Evolutionary conservation across 2,797 vertebrate species (phyloP).

Genomic region (Acrocephalus scirpaceus): DNA sequence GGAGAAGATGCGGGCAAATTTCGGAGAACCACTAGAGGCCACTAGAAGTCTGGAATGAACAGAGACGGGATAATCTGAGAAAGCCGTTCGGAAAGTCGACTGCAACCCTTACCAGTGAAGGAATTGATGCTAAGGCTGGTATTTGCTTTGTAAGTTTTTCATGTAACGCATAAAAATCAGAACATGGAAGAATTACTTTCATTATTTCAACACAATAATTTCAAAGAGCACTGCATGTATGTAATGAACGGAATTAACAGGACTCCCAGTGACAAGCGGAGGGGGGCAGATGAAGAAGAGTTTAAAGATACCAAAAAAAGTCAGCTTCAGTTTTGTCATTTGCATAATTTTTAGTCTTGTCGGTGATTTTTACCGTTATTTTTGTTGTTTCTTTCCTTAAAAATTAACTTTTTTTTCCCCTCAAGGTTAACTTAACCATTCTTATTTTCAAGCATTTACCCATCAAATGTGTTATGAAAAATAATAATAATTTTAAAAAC

Average conservation of each 20-base stretch:
- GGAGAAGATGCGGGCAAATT: not conserved
- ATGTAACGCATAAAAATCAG: not conserved
- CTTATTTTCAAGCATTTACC: not conserved
- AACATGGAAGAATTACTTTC: not conserved
- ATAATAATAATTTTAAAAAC: not conserved
- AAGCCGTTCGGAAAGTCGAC: not conserved
- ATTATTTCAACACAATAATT: not conserved
- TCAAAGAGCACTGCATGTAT: not conserved
- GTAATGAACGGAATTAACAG: not conserved
- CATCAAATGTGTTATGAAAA: not conserved
- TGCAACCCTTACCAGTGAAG: not conserved
- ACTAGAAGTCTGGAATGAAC: not conserved
- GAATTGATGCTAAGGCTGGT: not conserved
- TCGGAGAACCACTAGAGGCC: slow-evolving; percentile 42
- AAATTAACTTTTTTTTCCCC: not conserved
- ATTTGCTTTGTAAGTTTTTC: not conserved
- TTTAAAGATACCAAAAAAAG: not conserved
- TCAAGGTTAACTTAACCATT: not conserved
- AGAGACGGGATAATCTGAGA: not conserved
- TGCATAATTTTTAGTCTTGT: not conserved
- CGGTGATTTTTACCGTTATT: not conserved
- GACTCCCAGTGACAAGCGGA: not conserved
- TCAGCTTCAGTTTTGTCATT: not conserved
- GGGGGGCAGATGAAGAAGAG: not conserved
- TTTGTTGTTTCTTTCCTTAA: not conserved